These are phyloP conservation scores for Tachina lurida DNA, from an alignment of 2,888 invertebrate species.

Conservation along the genomic window DNA sequence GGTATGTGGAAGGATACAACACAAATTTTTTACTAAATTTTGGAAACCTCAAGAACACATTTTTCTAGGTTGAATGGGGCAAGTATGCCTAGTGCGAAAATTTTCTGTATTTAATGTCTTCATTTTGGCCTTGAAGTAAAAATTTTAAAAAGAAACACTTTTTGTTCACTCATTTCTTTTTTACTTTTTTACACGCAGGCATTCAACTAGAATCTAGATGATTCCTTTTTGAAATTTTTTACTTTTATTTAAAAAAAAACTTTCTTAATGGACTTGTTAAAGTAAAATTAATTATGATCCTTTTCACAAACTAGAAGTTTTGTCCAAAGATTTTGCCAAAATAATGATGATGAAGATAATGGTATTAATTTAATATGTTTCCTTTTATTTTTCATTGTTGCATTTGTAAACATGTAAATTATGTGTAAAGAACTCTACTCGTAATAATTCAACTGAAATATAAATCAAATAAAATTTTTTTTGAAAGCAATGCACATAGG, in stretches of 20 bases:
- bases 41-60: too few species aligned
- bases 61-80: too few species aligned
- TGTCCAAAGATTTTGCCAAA: neutral
- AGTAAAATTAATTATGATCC: constrained; percentile 38
- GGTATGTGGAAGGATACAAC: too few species aligned
- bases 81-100: too few species aligned
- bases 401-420: neutral
- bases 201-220: too few species aligned
- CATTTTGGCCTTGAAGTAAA: too few species aligned
- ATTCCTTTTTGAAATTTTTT: too few species aligned
- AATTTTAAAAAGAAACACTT: too few species aligned
- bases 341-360: constrained; percentile 5
- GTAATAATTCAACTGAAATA: neutral
- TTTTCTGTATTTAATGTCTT: too few species aligned
- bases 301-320: neutral
- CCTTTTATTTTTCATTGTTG: neutral
- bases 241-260: neutral
- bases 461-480: neutral
- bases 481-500: neutral
- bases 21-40: too few species aligned
- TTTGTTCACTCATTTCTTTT: too few species aligned
- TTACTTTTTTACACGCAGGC: too few species aligned
- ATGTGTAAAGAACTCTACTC: neutral
- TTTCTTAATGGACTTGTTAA: constrained; percentile 40
- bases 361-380: constrained; percentile 2